A percentile compares a stretch with the other conserved stretches of the same genome.
These are phyloP conservation scores for Tyria jacobaeae DNA, from an alignment of 2,888 invertebrate genomes.

Conservation along the genomic window DNA sequence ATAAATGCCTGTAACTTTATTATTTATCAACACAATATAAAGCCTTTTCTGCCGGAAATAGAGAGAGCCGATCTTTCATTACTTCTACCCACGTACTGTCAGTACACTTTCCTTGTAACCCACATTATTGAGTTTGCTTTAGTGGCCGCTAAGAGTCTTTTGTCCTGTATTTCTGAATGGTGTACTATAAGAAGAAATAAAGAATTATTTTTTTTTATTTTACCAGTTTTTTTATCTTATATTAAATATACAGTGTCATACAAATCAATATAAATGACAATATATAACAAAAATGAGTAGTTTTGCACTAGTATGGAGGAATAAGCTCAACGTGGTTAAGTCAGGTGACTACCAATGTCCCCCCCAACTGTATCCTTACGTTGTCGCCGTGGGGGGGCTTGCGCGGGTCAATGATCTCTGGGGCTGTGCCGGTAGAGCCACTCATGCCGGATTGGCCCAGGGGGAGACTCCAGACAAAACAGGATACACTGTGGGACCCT, in stretches of 20 bases:
- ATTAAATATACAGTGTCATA: not conserved
- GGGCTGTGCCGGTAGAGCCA: too few relatives aligned
- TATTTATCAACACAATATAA: not conserved
- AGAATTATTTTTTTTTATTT: not conserved
- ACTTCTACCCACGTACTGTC: not conserved
- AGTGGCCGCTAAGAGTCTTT: not conserved
- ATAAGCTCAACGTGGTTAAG: too few relatives aligned
- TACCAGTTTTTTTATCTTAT: not conserved
- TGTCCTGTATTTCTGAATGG: not conserved
- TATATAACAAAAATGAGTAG: too few relatives aligned
- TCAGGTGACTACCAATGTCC: too few relatives aligned
- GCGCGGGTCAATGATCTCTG: too few relatives aligned
- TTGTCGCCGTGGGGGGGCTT: too few relatives aligned
- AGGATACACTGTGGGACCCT: too few relatives aligned
- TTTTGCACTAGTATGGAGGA: too few relatives aligned
- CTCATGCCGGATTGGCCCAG: too few relatives aligned
- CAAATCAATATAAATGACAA: not conserved
- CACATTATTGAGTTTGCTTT: constrained; percentile 1
- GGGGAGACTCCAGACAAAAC: too few relatives aligned
- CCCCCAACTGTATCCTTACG: too few relatives aligned
- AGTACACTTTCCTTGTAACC: not conserved
- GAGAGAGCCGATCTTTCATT: not conserved
- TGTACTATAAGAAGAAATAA: not conserved
- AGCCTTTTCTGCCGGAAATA: constrained; percentile 2
- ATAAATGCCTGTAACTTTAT: too few relatives aligned